Base-by-base conservation (phyloP, 2,797 vertebrate genomes). In the Numenius phaeopus region DNA sequence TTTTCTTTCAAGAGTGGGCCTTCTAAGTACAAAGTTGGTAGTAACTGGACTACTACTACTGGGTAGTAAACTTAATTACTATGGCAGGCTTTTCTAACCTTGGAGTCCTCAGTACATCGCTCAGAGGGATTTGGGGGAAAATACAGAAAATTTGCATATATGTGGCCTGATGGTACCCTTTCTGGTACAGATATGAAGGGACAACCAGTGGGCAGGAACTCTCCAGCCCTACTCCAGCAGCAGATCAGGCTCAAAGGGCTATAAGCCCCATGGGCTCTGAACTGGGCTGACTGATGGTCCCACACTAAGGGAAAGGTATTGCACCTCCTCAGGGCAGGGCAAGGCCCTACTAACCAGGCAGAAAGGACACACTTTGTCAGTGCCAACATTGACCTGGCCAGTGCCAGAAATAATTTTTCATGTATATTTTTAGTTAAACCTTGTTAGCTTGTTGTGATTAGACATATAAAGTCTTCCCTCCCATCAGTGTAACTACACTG, bases 311-410 rank as follows among this genome's bases (percentile, higher is more conserved):
- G 40, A 59, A 49, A 30, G 4, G 7, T 37, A 21, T 15, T 13
- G 7, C 39, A 61, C 3, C 6, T 29, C 14, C n/a, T 26, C 0
- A 1, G 27, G 46, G 24, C 22, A 10, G n/a, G 47, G 42, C 47
- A 21, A 46, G n/a, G 23, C 39, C 27, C 16, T 27, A 16, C 52
- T 14, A 15, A 24, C 16, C 1, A 1, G 9, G 30, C 29, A n/a
- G 50, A 61, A 29, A 67, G 26, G 23, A 59, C 8, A 5, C 4
- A 0, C 26, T 44, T 32, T 46, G 11, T 64, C 40, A 52, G 39
- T 69, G 62, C 46, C 11, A 5, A 54, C 47, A 47, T 2, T 22
- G 46, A 16, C n/a, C 40, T 30, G 30, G 4, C 17, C 42, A 14
- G 15, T 14, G 10, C 20, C 57, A 59, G 47, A 58, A 77, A 13